Percentiles rank a stretch among this genome's conserved stretches.
phyloP scores from a whole-genome alignment of 2,888 invertebrate species.

The Anthrax anthrax region DNA sequence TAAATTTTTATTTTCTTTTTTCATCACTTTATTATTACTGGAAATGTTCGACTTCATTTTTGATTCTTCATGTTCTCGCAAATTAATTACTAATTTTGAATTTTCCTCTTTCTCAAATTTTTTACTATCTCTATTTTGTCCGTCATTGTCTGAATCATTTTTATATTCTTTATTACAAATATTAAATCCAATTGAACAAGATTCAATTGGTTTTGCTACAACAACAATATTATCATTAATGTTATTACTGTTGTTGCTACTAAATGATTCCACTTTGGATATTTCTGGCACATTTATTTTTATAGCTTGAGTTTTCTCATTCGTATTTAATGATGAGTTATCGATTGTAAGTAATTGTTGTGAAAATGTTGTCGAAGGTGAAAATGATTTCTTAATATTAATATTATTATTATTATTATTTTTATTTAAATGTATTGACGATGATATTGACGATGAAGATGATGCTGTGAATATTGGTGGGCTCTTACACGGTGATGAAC shows the following conservation, averaged over 20 bases:
- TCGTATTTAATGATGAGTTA: not conserved
- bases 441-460: not conserved
- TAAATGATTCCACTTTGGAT: too few species aligned
- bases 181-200: constrained; percentile 24
- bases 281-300: too few species aligned
- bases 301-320: too few species aligned
- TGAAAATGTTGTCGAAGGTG: not conserved
- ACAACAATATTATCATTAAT: constrained; percentile 13
- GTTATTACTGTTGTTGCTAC: not conserved
- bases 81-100: too few species aligned
- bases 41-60: constrained; percentile 1
- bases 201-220: constrained; percentile 23
- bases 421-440: not conserved
- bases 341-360: not conserved
- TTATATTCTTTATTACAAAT: constrained; percentile 16
- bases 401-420: not conserved
- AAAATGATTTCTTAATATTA: not conserved
- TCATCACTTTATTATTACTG: too few species aligned
- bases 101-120: too few species aligned
- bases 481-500: constrained; percentile 25
- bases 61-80: constrained; percentile 1
- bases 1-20: too few species aligned
- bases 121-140: too few species aligned
- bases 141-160: constrained; percentile 9
- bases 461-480: constrained; percentile 8